Evolutionary conservation across 2,797 vertebrate genomes (phyloP).

Genomic region (Lacerta bilineata): DNA sequence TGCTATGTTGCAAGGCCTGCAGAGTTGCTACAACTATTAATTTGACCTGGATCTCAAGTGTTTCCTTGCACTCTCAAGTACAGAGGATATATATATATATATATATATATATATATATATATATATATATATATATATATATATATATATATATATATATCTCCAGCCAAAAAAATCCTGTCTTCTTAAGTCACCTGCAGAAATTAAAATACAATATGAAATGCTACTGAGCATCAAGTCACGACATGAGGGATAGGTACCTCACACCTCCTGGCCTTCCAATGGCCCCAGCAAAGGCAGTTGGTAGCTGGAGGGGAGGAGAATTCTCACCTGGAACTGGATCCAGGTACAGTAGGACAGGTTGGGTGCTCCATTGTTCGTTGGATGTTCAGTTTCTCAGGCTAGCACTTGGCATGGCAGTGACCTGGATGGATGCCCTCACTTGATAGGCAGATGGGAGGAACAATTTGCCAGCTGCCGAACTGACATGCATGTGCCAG

Average conservation of each 20-base stretch:
- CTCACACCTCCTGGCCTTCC: not conserved
- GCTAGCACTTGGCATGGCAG: accelerated
- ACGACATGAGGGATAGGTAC: not conserved
- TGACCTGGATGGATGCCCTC: constrained; percentile 21
- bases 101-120: too few relatives aligned
- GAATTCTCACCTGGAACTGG: not conserved
- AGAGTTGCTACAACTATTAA: not conserved
- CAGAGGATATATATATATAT: too few relatives aligned
- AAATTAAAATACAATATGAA: not conserved
- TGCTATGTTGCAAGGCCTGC: not conserved
- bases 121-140: too few relatives aligned
- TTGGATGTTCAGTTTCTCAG: accelerated
- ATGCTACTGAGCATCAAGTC: not conserved
- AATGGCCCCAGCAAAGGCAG: not conserved
- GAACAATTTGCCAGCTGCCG: not conserved
- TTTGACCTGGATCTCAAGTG: not conserved
- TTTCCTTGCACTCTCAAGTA: too few relatives aligned
- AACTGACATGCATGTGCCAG: not conserved
- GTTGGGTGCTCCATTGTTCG: not conserved
- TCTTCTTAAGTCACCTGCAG: not conserved
- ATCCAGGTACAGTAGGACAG: not conserved
- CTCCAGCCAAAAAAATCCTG: not conserved
- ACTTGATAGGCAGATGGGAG: not conserved
- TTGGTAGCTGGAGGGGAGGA: not conserved
- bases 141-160: too few relatives aligned